Evolutionary conservation across 2,888 invertebrate species (phyloP), one percentile per base, ranked within the genome.

Genomic region (Maniola hyperantus): DNA sequence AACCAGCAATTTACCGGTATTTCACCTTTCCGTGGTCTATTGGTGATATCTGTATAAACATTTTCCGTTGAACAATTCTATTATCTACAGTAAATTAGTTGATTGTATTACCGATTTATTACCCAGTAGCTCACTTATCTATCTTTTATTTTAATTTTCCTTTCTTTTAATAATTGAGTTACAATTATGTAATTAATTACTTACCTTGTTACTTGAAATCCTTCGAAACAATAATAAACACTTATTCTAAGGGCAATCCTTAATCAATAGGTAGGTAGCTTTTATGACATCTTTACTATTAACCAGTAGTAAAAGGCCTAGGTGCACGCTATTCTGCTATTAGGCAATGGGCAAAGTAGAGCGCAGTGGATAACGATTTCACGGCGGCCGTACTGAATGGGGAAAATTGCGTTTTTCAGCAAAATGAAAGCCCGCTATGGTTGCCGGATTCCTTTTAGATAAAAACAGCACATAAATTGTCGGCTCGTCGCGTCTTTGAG

Each of bases 381-480:
- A 85, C 87, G 85, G 83, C 85, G 82, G 83, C 83, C 81, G 83
- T 84, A 85, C 78, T 85, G 86, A 89, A 89, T 86, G 83, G 85
- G 81, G 88, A 90, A 89, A 90, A 91, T 88, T 90, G 88, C 85
- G 86, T 89, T 91, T 90, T 90, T 88, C 89, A 89, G 84, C 83
- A 77, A 88, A 87, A 90, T 88, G 83, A 88, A 88, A 87, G 84
- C 86, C 76, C 79, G 83, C 75, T 78, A 79, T 80, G 81, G 81
- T 81, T 82, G 83, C 84, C 81, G 80, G 84, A 86, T 85, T 84
- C 79, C 79, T 78, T 77, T 79, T 81, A 81, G 79, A 84, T 84
- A 83, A 86, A 85, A 87, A 85, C 34, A 74, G 78, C 66, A 71
- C 73, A 74, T 73, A 74, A 73, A 75, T 74, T 74, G 76, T 73